Evolutionary conservation across 2,888 invertebrate species (phyloP).

Genomic region (Microctonus aethiopoides): DNA sequence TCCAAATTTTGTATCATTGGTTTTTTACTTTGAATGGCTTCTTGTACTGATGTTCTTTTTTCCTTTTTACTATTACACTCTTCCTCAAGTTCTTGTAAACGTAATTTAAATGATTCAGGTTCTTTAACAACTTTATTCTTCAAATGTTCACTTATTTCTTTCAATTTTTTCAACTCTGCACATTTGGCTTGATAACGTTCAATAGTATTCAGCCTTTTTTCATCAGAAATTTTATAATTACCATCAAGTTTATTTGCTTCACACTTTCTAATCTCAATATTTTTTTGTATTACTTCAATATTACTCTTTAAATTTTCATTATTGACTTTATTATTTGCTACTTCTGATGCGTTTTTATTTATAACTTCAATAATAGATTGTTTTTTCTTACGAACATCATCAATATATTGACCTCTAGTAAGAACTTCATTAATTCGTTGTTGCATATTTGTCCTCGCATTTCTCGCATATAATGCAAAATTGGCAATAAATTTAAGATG

Average conservation of each 20-base stretch:
- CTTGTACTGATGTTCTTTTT: conserved; percentile 41
- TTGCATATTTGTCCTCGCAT: conserved; percentile 40
- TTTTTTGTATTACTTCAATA: conserved; percentile 33
- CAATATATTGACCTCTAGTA: conserved; percentile 25
- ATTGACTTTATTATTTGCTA: conserved; percentile 37
- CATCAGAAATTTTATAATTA: conserved; percentile 29
- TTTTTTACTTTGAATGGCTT: conserved; percentile 47
- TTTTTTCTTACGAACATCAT: conserved; percentile 37
- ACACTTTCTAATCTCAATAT: conserved; percentile 33
- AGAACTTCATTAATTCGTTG: conserved; percentile 39
- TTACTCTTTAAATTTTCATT: conserved; percentile 40
- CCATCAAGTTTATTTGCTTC: conserved; percentile 20
- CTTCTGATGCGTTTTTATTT: conserved; percentile 41
- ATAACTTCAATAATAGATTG: conserved; percentile 32
- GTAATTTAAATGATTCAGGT: conserved; percentile 45
- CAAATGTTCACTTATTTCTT: conserved; percentile 42
- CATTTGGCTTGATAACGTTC: conserved; percentile 34
- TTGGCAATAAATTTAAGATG: conserved; percentile 49
- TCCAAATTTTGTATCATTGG: conserved; percentile 43
- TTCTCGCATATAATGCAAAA: conserved; percentile 48
- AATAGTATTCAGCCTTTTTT: conserved; percentile 33
- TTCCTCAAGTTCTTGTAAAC: conserved; percentile 44
- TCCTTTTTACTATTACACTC: conserved; percentile 39
- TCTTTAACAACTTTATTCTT: conserved; percentile 48
- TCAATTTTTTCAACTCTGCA: conserved; percentile 37